Evolutionary conservation across 2,888 invertebrate species (phyloP), one percentile per base, ranked within the genome.

Genomic region (Ptychoptera contaminata): DNA sequence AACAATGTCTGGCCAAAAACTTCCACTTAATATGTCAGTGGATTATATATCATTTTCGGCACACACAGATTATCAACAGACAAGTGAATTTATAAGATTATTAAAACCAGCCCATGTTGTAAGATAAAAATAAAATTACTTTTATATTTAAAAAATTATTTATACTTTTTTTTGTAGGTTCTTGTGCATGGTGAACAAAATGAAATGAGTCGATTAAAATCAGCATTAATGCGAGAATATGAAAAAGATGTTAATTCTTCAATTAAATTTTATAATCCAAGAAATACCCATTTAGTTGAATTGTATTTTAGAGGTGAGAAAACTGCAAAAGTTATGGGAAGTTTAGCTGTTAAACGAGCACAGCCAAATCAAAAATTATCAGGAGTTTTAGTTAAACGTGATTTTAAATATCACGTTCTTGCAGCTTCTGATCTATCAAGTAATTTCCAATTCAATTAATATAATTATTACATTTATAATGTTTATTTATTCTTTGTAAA

Each of bases 11-110:
- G 98, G 98, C 0, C 94, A 96, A 67, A 94, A 94, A 65, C 67
- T 98, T 46, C 93, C 94, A 0, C 70, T 97, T 37, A 92, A 91
- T 65, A 93, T 94, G 85, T 92, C 93, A 0, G 96, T 98, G 0
- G 94, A 97, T 67, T 98, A 99, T 65, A 98, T 99, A 56, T 97
- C 96, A 0, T 98, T 98, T 69, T 97, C 97, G 0, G 98, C 98
- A 0, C 98, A 98, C 63, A 97, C 98, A 0, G 96, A 96, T 68
- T 96, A 92, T 63, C 85, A 90, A 63, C 94, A 94, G 68, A 99
- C 97, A 0, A 91, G 92, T 40, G 94, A 96, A 69, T 98, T 99
- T 59, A 88, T 99, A 51, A 76, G 93, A 42, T 77, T 85, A 42
- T 68, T 99, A 38, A 90, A 90, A 59, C 98, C 98, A 7, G 87